These are phyloP conservation scores for Dipodomys merriami DNA, from an alignment of 2,113 vertebrate genomes.

Conservation along the genomic window DNA sequence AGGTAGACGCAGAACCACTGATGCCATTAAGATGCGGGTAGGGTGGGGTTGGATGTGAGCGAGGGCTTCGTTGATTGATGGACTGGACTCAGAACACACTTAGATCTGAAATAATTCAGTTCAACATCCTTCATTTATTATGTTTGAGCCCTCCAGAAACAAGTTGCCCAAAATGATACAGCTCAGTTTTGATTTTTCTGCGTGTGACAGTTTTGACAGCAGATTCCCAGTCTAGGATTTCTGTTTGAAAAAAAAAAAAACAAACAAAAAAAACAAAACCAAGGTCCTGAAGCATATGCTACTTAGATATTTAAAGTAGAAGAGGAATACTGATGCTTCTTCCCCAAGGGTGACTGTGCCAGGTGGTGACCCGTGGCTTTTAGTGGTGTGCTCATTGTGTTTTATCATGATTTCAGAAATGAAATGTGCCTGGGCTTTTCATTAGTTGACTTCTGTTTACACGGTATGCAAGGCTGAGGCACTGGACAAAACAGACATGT, in stretches of 20 bases:
- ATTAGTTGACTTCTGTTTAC: not conserved
- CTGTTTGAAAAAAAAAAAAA: not conserved
- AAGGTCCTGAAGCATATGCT: not conserved
- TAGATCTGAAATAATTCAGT: conserved; percentile 46
- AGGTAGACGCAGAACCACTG: not conserved
- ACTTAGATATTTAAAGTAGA: not conserved
- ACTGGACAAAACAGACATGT: not conserved
- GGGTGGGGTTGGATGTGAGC: too few relatives aligned
- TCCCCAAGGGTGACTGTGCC: too few relatives aligned
- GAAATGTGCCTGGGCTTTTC: not conserved
- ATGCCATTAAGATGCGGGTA: not conserved
- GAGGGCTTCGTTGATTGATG: not conserved
- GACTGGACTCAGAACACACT: not conserved
- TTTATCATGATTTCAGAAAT: not conserved
- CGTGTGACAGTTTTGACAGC: not conserved
- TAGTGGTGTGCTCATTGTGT: not conserved
- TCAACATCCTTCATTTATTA: conserved; percentile 35
- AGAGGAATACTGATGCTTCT: too few relatives aligned
- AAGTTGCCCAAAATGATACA: conserved; percentile 18
- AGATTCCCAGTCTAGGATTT: not conserved
- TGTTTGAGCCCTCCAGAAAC: conserved; percentile 1
- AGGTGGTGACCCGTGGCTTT: not conserved
- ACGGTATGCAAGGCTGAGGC: not conserved
- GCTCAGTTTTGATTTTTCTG: not conserved
- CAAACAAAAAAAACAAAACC: not conserved